Evolutionary conservation across 2,888 invertebrate species (phyloP).

Genomic region (Eristalis tenax): DNA sequence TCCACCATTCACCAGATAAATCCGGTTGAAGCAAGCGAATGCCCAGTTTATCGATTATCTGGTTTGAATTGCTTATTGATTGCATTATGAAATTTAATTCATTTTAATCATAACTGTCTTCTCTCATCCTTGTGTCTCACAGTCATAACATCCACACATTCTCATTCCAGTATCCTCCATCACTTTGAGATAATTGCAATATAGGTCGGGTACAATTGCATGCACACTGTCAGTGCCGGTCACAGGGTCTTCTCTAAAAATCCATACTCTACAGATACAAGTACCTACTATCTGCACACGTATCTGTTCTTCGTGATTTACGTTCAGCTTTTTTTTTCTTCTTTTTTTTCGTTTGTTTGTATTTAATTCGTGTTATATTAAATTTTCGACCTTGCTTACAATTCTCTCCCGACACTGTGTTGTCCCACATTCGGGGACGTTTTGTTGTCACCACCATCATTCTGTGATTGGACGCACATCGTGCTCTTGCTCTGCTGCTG

Average conservation of each 20-base stretch:
- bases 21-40: not conserved
- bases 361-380: conserved; percentile 62
- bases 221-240: conserved; percentile 32
- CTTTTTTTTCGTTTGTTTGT: conserved; percentile 32
- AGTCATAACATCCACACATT: not conserved
- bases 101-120: not conserved
- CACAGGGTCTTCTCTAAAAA: conserved; percentile 21
- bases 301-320: conserved; percentile 25
- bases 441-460: conserved; percentile 40
- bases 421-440: conserved; percentile 67
- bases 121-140: not conserved
- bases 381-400: conserved; percentile 68
- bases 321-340: conserved; percentile 10
- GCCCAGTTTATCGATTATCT: not conserved
- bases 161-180: conserved; percentile 9
- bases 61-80: not conserved
- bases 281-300: conserved; percentile 8
- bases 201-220: conserved; percentile 48
- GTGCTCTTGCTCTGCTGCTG: not conserved
- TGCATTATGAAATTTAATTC: not conserved
- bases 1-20: not conserved
- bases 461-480: conserved; percentile 46
- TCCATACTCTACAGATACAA: not conserved
- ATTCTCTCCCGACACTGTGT: conserved; percentile 62
- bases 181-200: conserved; percentile 44